A percentile compares a stretch with the other conserved stretches of the same genome.
Conservation (phyloP, 2,113 vertebrate species). For the Panthera uncia region DNA sequence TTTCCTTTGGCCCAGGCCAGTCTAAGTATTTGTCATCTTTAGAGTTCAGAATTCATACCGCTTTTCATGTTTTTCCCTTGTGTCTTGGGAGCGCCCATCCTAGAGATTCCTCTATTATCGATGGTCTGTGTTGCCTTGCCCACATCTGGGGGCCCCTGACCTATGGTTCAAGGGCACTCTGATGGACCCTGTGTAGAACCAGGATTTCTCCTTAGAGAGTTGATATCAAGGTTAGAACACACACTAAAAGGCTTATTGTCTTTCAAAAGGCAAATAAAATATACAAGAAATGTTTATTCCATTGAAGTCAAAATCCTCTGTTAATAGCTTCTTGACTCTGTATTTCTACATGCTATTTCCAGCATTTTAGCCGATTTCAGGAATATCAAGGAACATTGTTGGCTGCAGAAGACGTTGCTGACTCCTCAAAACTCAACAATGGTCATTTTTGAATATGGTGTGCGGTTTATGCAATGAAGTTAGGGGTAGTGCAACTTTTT, state of each 20-base stretch:
- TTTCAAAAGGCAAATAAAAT: not conserved
- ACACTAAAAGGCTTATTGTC: not conserved
- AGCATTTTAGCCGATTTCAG: not conserved
- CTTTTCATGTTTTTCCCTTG: not conserved
- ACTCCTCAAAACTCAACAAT: not conserved
- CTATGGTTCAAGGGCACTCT: not conserved
- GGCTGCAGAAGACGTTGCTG: not conserved
- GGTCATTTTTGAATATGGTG: not conserved
- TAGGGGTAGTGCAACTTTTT: not conserved
- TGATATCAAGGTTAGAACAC: not conserved
- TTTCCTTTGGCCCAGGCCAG: not conserved
- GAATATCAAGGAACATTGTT: not conserved
- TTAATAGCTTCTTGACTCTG: not conserved
- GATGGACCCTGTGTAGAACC: not conserved
- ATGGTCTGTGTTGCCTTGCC: not conserved
- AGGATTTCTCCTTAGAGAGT: not conserved
- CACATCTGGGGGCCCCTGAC: too few species aligned
- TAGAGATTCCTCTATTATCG: not conserved
- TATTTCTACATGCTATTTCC: not conserved
- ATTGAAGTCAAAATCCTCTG: not conserved
- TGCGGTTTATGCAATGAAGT: not conserved
- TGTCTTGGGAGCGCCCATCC: fast-evolving
- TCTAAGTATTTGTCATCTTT: not conserved
- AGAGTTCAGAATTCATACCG: not conserved
- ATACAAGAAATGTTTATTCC: not conserved